Conservation (phyloP, 2,797 vertebrate species). For the Peromyscus aztecus region DNA sequence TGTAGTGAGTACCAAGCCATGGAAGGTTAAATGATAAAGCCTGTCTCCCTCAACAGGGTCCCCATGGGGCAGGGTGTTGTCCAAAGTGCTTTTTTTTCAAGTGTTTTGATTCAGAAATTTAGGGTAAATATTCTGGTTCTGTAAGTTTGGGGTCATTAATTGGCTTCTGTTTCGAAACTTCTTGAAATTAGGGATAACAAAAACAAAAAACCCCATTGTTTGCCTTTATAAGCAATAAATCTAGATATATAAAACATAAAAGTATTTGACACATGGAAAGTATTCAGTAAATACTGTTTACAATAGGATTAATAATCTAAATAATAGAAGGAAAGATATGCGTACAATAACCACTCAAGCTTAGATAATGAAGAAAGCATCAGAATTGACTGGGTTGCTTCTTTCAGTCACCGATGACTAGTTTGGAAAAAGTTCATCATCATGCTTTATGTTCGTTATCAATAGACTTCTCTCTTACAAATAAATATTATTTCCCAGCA, state of each 20-base stretch:
- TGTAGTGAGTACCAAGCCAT: not conserved
- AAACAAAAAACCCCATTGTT: not conserved
- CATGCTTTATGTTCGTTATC: not conserved
- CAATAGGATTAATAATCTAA: not conserved
- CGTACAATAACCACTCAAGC: not conserved
- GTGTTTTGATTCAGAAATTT: not conserved
- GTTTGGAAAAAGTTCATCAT: conserved; percentile 20
- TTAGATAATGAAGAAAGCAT: not conserved
- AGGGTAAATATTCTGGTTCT: not conserved
- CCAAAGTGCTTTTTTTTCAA: not conserved
- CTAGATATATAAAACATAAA: not conserved
- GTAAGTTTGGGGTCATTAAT: not conserved
- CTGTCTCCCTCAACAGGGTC: not conserved
- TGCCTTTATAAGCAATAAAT: not conserved
- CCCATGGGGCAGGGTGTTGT: not conserved
- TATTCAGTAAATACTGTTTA: not conserved
- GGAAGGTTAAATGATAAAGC: too few species aligned
- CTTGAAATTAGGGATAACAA: not conserved
- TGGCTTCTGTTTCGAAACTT: not conserved
- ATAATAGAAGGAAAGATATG: not conserved
- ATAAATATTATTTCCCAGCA: not conserved
- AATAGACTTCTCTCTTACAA: not conserved
- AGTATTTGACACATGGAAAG: not conserved
- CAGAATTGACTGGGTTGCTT: not conserved
- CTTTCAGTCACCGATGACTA: not conserved